Evolutionary conservation across 2,888 invertebrate genomes (phyloP), one percentile per base, ranked within the genome.

Genomic region (Geophilus truncorum): DNA sequence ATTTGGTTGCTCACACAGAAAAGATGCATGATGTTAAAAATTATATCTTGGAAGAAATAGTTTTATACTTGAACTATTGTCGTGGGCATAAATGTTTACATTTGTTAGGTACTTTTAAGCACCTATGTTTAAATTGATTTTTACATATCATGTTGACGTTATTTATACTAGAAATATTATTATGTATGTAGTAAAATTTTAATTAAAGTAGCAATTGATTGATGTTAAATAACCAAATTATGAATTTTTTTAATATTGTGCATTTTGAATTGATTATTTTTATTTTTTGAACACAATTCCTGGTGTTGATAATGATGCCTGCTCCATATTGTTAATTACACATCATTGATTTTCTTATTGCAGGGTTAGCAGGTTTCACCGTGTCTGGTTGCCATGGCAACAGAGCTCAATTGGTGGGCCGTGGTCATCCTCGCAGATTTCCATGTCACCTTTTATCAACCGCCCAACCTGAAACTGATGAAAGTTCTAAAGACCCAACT

Each of bases 341-440:
- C 57, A 62, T 62, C 21, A 62, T 62, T 23, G 57, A 62, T 62
- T 62, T 62, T 62, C 57, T 28, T 30, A 30, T 76, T 76, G 76
- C 76, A 76, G 76, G 76, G 32, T 76, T 34, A 32, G 28, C 76
- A n/a, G 76, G 76, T 34, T 30, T 76, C 76, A 10, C 34, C 18
- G 76, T 76, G 76, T 34, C 34, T 76, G 30, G 76, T 76, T 76
- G 28, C 76, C 76, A 76, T 76, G 76, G 76, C 76, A 23, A 76
- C 76, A 62, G 57, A 62, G 57, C 57, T 62, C 57, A 62, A 62
- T 62, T 62, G 57, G 57, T 62, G 57, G 57, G 57, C 57, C 57
- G 57, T 62, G 57, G 57, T 62, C 57, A 62, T 62, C 57, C 57
- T 62, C 57, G 21, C 57, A 62, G 57, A 62, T 62, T 62, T 62